Evolutionary conservation across 1,140 invertebrate genomes (phyloP).

Genomic region (Batillaria attramentaria): DNA sequence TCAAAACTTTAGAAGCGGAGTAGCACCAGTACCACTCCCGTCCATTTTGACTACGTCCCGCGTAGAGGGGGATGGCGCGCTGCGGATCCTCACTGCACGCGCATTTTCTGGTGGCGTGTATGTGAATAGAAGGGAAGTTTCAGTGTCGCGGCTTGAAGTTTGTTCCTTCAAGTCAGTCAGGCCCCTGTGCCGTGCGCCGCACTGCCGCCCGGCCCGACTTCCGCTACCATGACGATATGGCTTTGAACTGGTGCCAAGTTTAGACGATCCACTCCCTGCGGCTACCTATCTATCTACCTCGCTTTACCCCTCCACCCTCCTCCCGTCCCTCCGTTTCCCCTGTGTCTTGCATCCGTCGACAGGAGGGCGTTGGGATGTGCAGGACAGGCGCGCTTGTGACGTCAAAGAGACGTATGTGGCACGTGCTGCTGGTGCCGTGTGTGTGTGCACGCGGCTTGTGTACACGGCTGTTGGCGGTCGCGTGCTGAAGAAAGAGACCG

Average conservation of each 20-base stretch:
- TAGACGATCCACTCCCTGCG: constrained; percentile 1
- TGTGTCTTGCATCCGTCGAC: constrained; percentile 27
- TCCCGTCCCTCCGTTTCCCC: neutral
- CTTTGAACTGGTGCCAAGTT: constrained; percentile 15
- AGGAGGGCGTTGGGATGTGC: constrained; percentile 25
- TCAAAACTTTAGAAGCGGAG: no score
- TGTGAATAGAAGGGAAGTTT: no score
- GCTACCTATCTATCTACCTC: constrained; percentile 28
- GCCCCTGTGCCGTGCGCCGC: constrained; percentile 11
- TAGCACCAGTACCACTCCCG: no score
- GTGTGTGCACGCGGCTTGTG: no score
- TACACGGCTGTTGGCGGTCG: no score
- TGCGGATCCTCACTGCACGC: no score
- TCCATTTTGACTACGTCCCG: no score
- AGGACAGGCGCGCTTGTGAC: constrained; percentile 25
- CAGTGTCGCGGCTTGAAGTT: no score
- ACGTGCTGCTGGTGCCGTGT: constrained; percentile 19
- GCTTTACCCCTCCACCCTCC: neutral
- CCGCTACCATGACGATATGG: constrained; percentile 23
- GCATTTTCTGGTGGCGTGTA: no score
- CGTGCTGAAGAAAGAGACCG: neutral
- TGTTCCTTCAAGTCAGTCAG: no score
- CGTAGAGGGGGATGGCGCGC: no score
- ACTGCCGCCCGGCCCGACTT: no score
- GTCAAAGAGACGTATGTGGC: constrained; percentile 25